Conservation (phyloP, 2,888 invertebrate species). For the Drosophila picticornis region DNA sequence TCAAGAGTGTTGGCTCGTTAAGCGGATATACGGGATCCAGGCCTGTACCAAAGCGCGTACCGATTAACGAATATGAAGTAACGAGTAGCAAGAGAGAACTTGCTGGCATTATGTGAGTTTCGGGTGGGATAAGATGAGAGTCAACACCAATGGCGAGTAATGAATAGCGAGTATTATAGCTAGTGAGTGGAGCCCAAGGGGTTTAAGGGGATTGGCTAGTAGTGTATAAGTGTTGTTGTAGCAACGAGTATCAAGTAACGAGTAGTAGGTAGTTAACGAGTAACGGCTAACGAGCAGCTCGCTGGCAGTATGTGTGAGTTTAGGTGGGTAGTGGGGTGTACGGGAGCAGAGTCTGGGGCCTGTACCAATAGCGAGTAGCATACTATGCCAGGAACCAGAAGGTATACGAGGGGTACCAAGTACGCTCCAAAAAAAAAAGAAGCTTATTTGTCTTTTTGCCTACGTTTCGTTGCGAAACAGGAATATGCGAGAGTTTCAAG, state of each 20-base stretch:
- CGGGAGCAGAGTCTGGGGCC: neutral
- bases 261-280: neutral
- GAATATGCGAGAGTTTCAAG: slow-evolving; percentile 14
- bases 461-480: slow-evolving; percentile 37
- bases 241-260: slow-evolving; percentile 7
- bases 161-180: neutral
- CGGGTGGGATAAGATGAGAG: neutral
- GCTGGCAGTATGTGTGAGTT: neutral
- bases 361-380: slow-evolving; percentile 11
- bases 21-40: neutral
- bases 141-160: neutral
- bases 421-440: slow-evolving; percentile 15
- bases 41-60: slow-evolving; percentile 11
- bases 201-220: neutral
- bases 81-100: neutral
- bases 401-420: neutral
- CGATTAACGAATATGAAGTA: slow-evolving; percentile 2
- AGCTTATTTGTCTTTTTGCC: slow-evolving; percentile 18
- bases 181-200: neutral
- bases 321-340: neutral
- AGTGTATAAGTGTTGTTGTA: neutral
- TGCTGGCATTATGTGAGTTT: neutral
- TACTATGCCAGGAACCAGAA: neutral
- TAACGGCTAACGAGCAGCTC: neutral
- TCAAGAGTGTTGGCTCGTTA: neutral